These are phyloP conservation scores for Proteles cristata DNA, from an alignment of 2,113 vertebrate genomes.

Conservation along the genomic window DNA sequence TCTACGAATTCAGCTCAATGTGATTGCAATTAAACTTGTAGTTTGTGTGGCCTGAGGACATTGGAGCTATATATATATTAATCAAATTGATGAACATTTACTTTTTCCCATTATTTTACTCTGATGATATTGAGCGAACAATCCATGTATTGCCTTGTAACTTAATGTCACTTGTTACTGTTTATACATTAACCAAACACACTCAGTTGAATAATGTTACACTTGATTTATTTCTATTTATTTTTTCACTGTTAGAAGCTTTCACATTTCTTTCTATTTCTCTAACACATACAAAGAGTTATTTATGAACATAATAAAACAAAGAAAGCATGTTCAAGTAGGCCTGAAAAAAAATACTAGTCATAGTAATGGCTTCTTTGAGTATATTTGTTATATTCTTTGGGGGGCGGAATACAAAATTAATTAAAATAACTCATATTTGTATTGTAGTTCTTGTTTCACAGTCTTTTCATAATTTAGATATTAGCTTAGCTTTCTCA, in stretches of 20 bases:
- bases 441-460: not conserved
- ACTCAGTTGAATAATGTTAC: slow-evolving; percentile 29
- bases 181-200: slow-evolving; percentile 38
- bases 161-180: not conserved
- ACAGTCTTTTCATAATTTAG: not conserved
- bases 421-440: not conserved
- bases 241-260: slow-evolving; percentile 26
- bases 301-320: not conserved
- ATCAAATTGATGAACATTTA: slow-evolving; percentile 4
- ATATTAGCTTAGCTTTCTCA: not conserved
- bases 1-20: not conserved
- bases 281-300: not conserved
- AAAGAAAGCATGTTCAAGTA: slow-evolving; percentile 3
- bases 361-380: not conserved
- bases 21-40: not conserved
- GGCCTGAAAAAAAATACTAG: not conserved
- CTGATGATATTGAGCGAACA: not conserved
- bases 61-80: not conserved
- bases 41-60: not conserved
- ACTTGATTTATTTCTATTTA: slow-evolving; percentile 63
- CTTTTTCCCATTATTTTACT: slow-evolving; percentile 36
- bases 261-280: slow-evolving; percentile 35
- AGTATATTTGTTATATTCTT: not conserved
- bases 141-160: not conserved
- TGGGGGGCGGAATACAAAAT: not conserved